Evolutionary conservation across 2,888 invertebrate species (phyloP), one percentile per base, ranked within the genome.

Genomic region (Pterostichus madidus): DNA sequence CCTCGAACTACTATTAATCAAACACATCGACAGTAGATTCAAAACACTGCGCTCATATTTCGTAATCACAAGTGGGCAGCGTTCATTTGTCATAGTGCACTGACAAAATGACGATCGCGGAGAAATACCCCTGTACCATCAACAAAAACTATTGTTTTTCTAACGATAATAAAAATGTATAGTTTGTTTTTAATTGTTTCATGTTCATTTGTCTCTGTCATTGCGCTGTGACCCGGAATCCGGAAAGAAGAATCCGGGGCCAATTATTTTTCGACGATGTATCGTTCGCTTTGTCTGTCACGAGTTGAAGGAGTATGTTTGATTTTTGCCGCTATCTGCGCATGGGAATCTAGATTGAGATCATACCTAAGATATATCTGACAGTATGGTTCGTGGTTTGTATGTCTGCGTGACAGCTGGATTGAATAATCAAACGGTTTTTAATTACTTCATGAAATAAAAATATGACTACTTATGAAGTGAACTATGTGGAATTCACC

Each of bases 61-160:
- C 78, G 64, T 78, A 78, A 78, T 78, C 78, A 78, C 31, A 39
- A 44, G 59, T 61, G 61, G 75, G 75, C 31, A 52, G 44, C 61
- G 44, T 78, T 78, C 78, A 78, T 78, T 78, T 78, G 78, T 78
- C 78, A 78, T 44, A 59, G 13, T 11, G 35, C 64, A 35, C 64
- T n/a, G 64, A 35, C 64, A 64, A 64, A n/a, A 13, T 64, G 64
- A 64, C 32, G 35, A 35, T 64, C 49, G 49, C n/a, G n/a, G 10
- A 7, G 59, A 2, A 53, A n/a, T 7, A 24, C 11, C 31, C 31
- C 35, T 32, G 5, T 31, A 32, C 64, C 64, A n/a, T 64, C n/a
- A 32, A 64, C n/a, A n/a, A n/a, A n/a, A n/a, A n/a, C n/a, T n/a
- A n/a, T n/a, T n/a, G n/a, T n/a, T n/a, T n/a, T n/a, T n/a, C n/a